Base-by-base conservation (phyloP, 1,140 invertebrate genomes). In the Samia ricini region DNA sequence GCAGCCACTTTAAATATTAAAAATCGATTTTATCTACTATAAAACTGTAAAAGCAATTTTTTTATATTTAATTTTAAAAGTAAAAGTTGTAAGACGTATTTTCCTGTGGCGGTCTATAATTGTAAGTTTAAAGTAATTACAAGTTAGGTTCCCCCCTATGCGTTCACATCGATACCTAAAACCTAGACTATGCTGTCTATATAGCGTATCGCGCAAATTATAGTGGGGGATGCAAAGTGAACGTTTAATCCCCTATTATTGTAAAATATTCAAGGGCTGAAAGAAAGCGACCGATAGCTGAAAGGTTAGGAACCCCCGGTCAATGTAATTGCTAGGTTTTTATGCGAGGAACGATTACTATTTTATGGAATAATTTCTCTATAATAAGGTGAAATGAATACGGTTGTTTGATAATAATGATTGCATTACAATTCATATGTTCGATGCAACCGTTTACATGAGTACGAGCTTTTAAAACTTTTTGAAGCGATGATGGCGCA, bases 121-220 rank as follows among this genome's bases (percentile, higher is more conserved):
- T 55, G 18, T 19, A 24, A 55, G 21, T 22, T 55, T 55, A 55
- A 55, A 22, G 18, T 55, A 55, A 55, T 55, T 55, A 55, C 52
- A 12, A 55, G 20, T 24, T 55, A 24, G 15, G 2, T 24, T 20
- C 19, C 19, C 15, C 52, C 22, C 22, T 10, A n/a, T n/a, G 33
- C 33, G 3, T 15, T 15, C 12, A 1, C n/a, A 42, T 42, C 33
- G 33, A 42, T 42, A 42, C 33, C 4, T 42, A 42, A 42, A 42
- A 49, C 8, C 33, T 15, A 15, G 4, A 42, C 33, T 42, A 42
- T 10, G 33, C 33, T 42, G 48, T 15, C 2, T n/a, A 12, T 55
- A 23, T 24, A 52, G n/a, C 18, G 50, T 19, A 42, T 15, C 52
- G 50, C 1, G 15, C 20, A 55, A 55, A 55, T 55, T 55, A 55